Percentiles rank a stretch among this genome's conserved stretches.
These are phyloP conservation scores for Quiscalus mexicanus DNA, from an alignment of 2,113 vertebrate species.

Conservation along the genomic window DNA sequence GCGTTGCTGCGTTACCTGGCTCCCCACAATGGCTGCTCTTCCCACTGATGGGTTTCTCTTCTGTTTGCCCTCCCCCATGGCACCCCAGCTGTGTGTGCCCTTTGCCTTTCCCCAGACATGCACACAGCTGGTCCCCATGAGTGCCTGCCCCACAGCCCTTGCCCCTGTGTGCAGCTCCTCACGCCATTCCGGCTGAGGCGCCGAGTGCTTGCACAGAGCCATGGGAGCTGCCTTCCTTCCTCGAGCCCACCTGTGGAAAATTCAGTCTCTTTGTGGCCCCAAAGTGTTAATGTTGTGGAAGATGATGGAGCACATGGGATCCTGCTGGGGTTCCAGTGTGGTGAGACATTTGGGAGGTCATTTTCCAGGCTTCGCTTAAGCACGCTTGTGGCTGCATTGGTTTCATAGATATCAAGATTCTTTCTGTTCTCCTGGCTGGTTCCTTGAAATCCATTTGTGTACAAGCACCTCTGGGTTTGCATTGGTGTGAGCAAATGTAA, in stretches of 20 bases:
- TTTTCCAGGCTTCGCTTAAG: background rate
- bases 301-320: background rate
- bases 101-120: background rate
- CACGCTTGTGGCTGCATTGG: background rate
- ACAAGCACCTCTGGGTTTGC: background rate
- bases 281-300: background rate
- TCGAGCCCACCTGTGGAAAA: background rate
- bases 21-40: fast-evolving
- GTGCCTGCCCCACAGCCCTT: background rate
- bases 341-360: fast-evolving
- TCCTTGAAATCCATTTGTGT: background rate
- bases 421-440: background rate
- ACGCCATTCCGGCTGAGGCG: fast-evolving
- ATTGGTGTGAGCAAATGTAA: background rate
- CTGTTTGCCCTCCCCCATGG: background rate
- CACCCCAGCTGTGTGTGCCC: background rate
- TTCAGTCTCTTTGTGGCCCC: fast-evolving
- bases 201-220: background rate
- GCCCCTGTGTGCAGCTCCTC: fast-evolving
- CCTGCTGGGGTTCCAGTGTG: fast-evolving
- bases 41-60: background rate
- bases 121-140: background rate
- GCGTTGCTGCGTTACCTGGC: fast-evolving
- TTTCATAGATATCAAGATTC: background rate
- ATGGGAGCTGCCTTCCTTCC: background rate